Conservation (phyloP, 2,113 vertebrate species). For the Natator depressus region DNA sequence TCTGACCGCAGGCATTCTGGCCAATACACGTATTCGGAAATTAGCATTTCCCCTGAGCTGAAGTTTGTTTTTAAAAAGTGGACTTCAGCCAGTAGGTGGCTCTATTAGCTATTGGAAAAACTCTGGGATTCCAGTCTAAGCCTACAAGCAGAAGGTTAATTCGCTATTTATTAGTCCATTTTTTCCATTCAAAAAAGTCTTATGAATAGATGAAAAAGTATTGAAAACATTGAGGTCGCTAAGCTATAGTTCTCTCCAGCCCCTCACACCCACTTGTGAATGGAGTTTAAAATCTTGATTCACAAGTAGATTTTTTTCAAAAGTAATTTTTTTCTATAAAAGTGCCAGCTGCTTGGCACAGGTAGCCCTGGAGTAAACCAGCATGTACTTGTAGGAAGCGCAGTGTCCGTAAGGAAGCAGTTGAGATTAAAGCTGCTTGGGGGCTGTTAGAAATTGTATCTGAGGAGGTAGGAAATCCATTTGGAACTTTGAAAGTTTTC, state of each 20-base stretch:
- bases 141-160: background rate
- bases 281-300: background rate
- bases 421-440: background rate
- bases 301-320: background rate
- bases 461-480: background rate
- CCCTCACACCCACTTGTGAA: background rate
- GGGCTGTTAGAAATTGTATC: background rate
- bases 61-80: background rate
- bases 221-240: background rate
- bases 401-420: background rate
- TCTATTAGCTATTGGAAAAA: slow-evolving; percentile 23
- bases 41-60: background rate
- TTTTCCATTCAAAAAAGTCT: background rate
- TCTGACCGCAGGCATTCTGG: background rate
- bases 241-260: background rate
- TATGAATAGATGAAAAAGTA: background rate
- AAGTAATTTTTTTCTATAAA: background rate
- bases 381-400: background rate
- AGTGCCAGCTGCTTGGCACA: background rate
- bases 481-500: background rate
- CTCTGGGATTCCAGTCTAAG: background rate
- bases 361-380: background rate
- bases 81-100: slow-evolving; percentile 68
- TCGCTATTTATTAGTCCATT: background rate
- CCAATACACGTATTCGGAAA: background rate